Percentiles rank a stretch among this genome's conserved stretches.
Evolutionary conservation across 1,140 invertebrate species (phyloP).

Genomic region (Drosophila teissieri): DNA sequence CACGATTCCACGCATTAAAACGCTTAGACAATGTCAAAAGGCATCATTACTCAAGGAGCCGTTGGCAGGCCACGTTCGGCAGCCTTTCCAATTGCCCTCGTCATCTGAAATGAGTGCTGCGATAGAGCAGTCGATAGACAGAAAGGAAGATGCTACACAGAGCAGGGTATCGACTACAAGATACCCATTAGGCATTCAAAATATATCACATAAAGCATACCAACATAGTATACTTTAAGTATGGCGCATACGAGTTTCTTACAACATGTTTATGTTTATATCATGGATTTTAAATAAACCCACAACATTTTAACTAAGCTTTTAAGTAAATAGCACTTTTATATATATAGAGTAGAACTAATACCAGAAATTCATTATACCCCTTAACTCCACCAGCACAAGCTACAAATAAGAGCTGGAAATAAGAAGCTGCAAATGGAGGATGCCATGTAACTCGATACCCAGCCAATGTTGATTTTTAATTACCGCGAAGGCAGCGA

Average conservation of each 20-base stretch:
- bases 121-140: slow-evolving; percentile 23
- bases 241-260: too few relatives aligned
- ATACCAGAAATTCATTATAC: not conserved
- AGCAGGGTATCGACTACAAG: not conserved
- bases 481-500: slow-evolving; percentile 51
- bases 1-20: slow-evolving; percentile 79
- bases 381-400: too few relatives aligned
- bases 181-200: not conserved
- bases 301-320: too few relatives aligned
- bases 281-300: not conserved
- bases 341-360: not conserved
- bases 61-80: slow-evolving; percentile 36
- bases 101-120: slow-evolving; percentile 50
- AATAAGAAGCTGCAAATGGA: not conserved
- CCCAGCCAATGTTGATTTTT: slow-evolving; percentile 51
- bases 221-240: not conserved
- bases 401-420: slow-evolving; percentile 1
- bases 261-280: too few relatives aligned
- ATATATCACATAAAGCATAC: too few relatives aligned
- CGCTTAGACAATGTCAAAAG: slow-evolving; percentile 81
- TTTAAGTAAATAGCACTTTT: too few relatives aligned
- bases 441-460: slow-evolving; percentile 13
- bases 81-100: slow-evolving; percentile 41
- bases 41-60: slow-evolving; percentile 71
- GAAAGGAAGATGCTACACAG: not conserved